Percentiles rank a stretch among this genome's conserved stretches.
phyloP scores from a whole-genome alignment of 2,888 invertebrate species.

The Drosophila stalkeri region DNA sequence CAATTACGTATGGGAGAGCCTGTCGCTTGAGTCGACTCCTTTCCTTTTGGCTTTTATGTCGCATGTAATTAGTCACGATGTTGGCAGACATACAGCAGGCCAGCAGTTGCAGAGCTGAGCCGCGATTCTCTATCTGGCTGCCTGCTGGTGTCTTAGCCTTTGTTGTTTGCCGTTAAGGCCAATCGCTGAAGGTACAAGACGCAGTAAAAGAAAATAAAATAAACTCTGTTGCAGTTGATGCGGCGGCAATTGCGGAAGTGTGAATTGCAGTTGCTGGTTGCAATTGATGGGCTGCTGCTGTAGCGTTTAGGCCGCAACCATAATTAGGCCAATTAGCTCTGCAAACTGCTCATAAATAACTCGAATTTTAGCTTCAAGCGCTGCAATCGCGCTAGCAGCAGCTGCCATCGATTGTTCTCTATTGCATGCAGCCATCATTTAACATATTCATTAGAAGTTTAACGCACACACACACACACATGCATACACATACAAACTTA shows the following conservation, averaged over 20 bases:
- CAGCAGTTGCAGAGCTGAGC: conserved; percentile 47
- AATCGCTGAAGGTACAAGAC: conserved; percentile 30
- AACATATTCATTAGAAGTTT: conserved; percentile 67
- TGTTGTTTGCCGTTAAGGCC: conserved; percentile 72
- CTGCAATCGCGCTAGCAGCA: conserved; percentile 39
- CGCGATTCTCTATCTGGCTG: conserved; percentile 43
- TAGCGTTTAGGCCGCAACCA: conserved; percentile 52
- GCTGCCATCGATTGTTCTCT: conserved; percentile 31
- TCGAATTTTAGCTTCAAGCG: conserved; percentile 59
- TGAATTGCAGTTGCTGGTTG: conserved; percentile 59
- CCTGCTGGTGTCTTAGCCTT: conserved; percentile 46
- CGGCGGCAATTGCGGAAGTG: conserved; percentile 66
- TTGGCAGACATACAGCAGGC: conserved; percentile 76
- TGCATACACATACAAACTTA: neutral
- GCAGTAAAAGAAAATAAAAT: conserved; percentile 8
- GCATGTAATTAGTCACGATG: conserved; percentile 81
- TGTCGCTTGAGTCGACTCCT: conserved; percentile 38
- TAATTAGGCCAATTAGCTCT: conserved; percentile 75
- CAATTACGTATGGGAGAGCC: conserved; percentile 70
- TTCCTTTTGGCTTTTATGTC: conserved; percentile 70
- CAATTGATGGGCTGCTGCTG: conserved; percentile 51
- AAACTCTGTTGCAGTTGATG: conserved; percentile 11
- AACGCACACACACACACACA: conserved; percentile 19
- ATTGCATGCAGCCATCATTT: conserved; percentile 42
- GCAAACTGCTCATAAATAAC: conserved; percentile 72